Conservation (phyloP, 1,140 invertebrate species). For the Caenorhabditis brenneri region DNA sequence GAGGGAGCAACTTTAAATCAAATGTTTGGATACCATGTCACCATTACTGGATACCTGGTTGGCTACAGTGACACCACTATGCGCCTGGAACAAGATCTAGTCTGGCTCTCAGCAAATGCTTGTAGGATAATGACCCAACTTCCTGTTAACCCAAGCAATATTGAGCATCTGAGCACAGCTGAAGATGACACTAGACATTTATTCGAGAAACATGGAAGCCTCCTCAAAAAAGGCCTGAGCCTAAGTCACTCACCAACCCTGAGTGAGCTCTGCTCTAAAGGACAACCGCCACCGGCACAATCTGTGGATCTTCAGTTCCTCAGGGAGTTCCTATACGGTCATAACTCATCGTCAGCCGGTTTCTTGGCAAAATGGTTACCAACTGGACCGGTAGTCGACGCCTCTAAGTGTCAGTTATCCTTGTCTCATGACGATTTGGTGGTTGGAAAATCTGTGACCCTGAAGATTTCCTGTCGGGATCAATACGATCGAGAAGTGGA, state of each 20-base stretch:
- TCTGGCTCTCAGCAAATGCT: conserved; percentile 64
- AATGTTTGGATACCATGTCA: conserved; percentile 66
- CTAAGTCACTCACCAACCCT: conserved; percentile 84
- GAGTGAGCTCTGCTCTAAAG: conserved; percentile 77
- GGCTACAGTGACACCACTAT: conserved; percentile 24
- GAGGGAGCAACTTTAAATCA: conserved; percentile 45
- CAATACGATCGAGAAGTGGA: conserved; percentile 88
- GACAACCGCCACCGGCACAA: conserved; percentile 52
- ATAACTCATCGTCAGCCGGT: conserved; percentile 85
- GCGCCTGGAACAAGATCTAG: conserved; percentile 64
- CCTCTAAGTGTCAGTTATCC: conserved; percentile 82
- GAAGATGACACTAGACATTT: conserved; percentile 63
- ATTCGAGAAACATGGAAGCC: conserved; percentile 75
- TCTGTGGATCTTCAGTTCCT: conserved; percentile 85
- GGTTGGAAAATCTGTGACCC: conserved; percentile 81
- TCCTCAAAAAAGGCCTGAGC: conserved; percentile 88
- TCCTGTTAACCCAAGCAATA: conserved; percentile 32
- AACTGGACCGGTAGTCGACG: conserved; percentile 88
- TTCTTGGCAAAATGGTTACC: conserved; percentile 88
- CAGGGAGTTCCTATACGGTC: conserved; percentile 86
- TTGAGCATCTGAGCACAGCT: conserved; percentile 41
- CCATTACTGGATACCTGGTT: conserved; percentile 62
- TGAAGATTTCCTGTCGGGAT: conserved; percentile 79
- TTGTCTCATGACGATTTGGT: conserved; percentile 80
- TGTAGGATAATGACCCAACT: conserved; percentile 62